Percentiles rank a stretch among this genome's conserved stretches.
phyloP scores from a whole-genome alignment of 1,140 invertebrate species.

The Halesus radiatus region DNA sequence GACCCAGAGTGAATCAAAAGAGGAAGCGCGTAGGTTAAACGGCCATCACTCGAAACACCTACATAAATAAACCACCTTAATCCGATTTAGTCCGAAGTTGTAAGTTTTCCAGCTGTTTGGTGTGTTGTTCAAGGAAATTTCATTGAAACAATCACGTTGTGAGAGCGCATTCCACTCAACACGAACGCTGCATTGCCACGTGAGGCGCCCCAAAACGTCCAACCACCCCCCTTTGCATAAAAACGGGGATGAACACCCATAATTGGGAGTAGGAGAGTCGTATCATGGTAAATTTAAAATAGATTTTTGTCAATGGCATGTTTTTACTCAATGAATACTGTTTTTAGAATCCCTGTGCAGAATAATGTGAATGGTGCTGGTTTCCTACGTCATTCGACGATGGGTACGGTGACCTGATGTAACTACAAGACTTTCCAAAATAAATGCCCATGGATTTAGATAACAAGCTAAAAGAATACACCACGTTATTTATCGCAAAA shows the following conservation, averaged over 20 bases:
- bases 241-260: not conserved
- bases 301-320: too few species aligned
- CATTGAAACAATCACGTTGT: conserved; percentile 40
- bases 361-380: too few species aligned
- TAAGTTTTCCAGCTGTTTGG: conserved; percentile 1
- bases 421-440: too few species aligned
- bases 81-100: not conserved
- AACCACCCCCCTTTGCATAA: too few species aligned
- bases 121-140: not conserved
- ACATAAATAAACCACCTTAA: not conserved
- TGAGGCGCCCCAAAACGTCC: not conserved
- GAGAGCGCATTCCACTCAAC: conserved; percentile 9
- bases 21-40: conserved; percentile 3
- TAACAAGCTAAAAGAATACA: too few species aligned
- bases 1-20: not conserved
- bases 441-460: too few species aligned
- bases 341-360: too few species aligned
- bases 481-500: too few species aligned
- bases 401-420: too few species aligned
- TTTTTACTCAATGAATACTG: too few species aligned
- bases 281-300: not conserved
- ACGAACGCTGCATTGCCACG: not conserved
- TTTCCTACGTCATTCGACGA: too few species aligned
- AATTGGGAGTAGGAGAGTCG: not conserved
- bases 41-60: not conserved